Conservation (phyloP, 2,797 vertebrate genomes). For the Alcedo quadribrachys region DNA sequence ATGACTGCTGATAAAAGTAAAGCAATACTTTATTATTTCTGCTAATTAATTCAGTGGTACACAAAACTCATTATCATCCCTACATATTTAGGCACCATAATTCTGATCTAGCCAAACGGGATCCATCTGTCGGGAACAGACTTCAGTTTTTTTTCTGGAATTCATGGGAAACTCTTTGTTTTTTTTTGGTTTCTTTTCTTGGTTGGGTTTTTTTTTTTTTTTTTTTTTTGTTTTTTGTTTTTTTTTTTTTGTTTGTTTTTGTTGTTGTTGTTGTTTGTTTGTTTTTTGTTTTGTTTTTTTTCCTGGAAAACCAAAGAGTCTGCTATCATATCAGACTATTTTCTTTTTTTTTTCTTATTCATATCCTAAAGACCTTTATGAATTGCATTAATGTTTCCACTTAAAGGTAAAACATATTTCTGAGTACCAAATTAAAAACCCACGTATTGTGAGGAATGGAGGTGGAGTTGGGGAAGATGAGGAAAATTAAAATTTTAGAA, state of each 20-base stretch:
- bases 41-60: neutral
- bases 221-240: neutral
- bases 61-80: neutral
- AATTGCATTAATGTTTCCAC: neutral
- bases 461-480: neutral
- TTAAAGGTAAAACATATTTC: neutral
- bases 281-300: neutral
- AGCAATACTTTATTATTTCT: neutral
- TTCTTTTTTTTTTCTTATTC: neutral
- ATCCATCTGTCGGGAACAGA: neutral
- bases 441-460: fast-evolving
- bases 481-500: neutral
- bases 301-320: neutral
- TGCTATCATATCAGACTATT: neutral
- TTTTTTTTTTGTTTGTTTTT: too few relatives aligned
- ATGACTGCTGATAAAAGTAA: neutral
- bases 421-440: neutral
- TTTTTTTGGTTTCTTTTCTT: too few relatives aligned
- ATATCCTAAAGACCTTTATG: neutral
- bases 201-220: neutral
- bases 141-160: neutral
- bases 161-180: neutral
- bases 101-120: neutral
- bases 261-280: neutral
- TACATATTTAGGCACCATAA: neutral